phyloP scores from a whole-genome alignment of 2,888 invertebrate species.

The Hydropsyche betteni region DNA sequence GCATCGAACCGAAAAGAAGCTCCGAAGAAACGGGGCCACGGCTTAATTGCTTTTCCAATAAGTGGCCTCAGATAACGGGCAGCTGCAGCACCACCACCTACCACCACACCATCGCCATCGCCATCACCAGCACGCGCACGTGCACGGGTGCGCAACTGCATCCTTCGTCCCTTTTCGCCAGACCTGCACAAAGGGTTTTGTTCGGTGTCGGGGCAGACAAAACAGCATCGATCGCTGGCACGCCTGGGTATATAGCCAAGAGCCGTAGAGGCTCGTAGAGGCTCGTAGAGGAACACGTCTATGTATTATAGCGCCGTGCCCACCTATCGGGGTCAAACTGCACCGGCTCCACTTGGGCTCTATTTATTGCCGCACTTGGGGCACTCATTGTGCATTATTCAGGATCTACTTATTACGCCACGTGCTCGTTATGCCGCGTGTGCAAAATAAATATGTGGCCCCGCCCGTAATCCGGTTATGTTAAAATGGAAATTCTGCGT shows the following conservation, averaged over 20 bases:
- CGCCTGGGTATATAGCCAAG: not conserved
- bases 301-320: not conserved
- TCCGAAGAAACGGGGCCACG: conserved; percentile 7
- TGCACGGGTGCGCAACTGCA: not conserved
- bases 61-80: conserved; percentile 26
- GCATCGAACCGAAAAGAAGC: not conserved
- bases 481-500: no score
- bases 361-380: conserved; percentile 32
- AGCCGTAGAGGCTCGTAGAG: conserved; percentile 21
- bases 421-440: not conserved
- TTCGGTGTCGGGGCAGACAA: conserved; percentile 41
- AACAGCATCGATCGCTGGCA: conserved; percentile 45
- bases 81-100: not conserved
- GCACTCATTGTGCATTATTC: conserved; percentile 28
- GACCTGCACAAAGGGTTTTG: conserved; percentile 33
- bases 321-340: conserved; percentile 34
- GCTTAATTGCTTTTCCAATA: conserved; percentile 32
- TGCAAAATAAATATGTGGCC: not conserved
- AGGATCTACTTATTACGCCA: conserved; percentile 21
- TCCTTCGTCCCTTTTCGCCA: not conserved
- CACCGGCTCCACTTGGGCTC: conserved; percentile 11
- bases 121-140: not conserved
- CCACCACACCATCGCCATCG: no score
- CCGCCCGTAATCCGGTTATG: no score
- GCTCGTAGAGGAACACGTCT: not conserved